These are phyloP conservation scores for Megalurothrips usitatus DNA, from an alignment of 2,888 invertebrate species.

Conservation along the genomic window DNA sequence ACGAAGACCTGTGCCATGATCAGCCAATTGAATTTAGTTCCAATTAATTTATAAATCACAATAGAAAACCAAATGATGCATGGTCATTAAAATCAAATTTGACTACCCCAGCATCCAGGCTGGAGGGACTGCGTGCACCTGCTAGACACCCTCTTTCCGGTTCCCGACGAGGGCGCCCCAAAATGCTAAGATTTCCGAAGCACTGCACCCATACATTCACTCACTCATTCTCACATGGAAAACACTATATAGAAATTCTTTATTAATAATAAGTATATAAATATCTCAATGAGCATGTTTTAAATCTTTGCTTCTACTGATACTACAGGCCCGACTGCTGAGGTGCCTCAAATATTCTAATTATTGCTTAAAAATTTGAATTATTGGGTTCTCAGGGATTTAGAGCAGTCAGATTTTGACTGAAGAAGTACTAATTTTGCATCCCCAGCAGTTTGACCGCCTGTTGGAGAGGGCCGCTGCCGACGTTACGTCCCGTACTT, in stretches of 20 bases:
- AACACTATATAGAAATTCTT: constrained; percentile 16
- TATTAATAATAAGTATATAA: constrained; percentile 8
- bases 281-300: constrained; percentile 24
- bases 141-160: constrained; percentile 19
- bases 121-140: neutral
- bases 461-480: constrained; percentile 16
- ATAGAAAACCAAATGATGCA: constrained; percentile 15
- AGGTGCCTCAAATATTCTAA: constrained; percentile 8
- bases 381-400: neutral
- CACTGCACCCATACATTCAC: constrained; percentile 19
- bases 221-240: constrained; percentile 19
- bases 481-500: neutral
- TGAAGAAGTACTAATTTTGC: constrained; percentile 21
- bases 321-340: constrained; percentile 24
- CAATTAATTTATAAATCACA: constrained; percentile 21
- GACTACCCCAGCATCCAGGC: constrained; percentile 16
- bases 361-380: constrained; percentile 12
- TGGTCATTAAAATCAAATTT: constrained; percentile 11
- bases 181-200: constrained; percentile 24
- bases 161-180: constrained; percentile 17
- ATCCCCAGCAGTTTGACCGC: constrained; percentile 19
- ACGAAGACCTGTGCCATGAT: constrained; percentile 12
- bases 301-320: constrained; percentile 21
- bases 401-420: constrained; percentile 7
- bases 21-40: constrained; percentile 13